Conservation (phyloP, 2,113 vertebrate species). For the Chionomys nivalis region DNA sequence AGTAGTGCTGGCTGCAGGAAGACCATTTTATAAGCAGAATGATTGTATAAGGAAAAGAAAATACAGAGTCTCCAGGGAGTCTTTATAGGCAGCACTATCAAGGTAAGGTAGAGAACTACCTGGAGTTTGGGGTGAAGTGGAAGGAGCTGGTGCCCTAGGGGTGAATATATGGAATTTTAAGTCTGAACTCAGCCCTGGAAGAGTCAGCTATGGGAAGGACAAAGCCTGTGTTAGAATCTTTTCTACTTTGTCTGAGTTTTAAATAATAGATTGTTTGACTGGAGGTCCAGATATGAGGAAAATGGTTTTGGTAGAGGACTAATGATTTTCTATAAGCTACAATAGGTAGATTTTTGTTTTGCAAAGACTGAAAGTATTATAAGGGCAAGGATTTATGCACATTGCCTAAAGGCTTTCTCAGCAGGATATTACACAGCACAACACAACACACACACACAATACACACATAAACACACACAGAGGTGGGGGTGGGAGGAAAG, state of each 20-base stretch:
- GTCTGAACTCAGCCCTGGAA: not conserved
- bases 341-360: not conserved
- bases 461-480: not conserved
- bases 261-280: not conserved
- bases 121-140: not conserved
- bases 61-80: not conserved
- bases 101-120: not conserved
- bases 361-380: not conserved
- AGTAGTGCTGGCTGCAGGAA: not conserved
- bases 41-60: not conserved
- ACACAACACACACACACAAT: not conserved
- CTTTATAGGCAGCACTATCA: not conserved
- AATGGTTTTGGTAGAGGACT: not conserved
- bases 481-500: not conserved
- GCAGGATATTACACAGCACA: not conserved
- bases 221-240: not conserved
- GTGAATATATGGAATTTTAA: not conserved
- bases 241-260: not conserved
- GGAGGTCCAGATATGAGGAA: not conserved
- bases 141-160: not conserved
- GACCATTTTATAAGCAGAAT: not conserved
- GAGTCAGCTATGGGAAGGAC: not conserved
- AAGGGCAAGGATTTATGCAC: not conserved
- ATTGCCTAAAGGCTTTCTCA: not conserved
- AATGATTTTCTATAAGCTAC: slow-evolving; percentile 1